Evolutionary conservation across 2,888 invertebrate species (phyloP).

Genomic region (Gibbula magus): DNA sequence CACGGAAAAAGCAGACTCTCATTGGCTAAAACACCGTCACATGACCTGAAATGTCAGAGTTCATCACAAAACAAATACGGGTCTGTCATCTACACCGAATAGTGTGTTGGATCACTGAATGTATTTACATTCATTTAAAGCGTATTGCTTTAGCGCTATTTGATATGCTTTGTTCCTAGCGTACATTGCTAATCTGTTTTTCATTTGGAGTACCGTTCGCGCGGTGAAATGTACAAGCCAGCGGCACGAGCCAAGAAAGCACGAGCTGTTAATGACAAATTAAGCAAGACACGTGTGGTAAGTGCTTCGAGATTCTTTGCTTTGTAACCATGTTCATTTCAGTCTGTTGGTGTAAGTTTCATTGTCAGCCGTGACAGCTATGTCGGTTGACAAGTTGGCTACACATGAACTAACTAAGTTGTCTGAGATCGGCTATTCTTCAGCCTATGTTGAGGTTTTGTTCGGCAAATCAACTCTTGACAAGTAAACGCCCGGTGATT

Average conservation of each 20-base stretch:
- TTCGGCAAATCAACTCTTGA: conserved; percentile 20
- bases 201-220: conserved; percentile 8
- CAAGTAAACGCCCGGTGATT: conserved; percentile 21
- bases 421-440: neutral
- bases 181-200: conserved; percentile 12
- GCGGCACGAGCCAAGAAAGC: conserved; percentile 9
- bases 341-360: conserved; percentile 17
- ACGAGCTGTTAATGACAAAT: conserved; percentile 22
- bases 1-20: neutral
- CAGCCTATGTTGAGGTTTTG: neutral
- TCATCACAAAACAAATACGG: conserved; percentile 18
- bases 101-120: conserved; percentile 16
- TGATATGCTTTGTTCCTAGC: conserved; percentile 4
- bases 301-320: conserved; percentile 20
- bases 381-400: neutral
- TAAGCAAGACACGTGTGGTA: conserved; percentile 18
- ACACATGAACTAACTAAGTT: conserved; percentile 5
- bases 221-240: neutral
- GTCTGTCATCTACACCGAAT: conserved; percentile 15
- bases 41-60: conserved; percentile 22
- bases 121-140: conserved; percentile 24
- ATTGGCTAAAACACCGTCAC: conserved; percentile 18
- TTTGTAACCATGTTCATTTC: conserved; percentile 22
- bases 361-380: conserved; percentile 17
- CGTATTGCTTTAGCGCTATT: conserved; percentile 5